Evolutionary conservation across 2,797 vertebrate species (phyloP).

Genomic region (Meda fulgida): DNA sequence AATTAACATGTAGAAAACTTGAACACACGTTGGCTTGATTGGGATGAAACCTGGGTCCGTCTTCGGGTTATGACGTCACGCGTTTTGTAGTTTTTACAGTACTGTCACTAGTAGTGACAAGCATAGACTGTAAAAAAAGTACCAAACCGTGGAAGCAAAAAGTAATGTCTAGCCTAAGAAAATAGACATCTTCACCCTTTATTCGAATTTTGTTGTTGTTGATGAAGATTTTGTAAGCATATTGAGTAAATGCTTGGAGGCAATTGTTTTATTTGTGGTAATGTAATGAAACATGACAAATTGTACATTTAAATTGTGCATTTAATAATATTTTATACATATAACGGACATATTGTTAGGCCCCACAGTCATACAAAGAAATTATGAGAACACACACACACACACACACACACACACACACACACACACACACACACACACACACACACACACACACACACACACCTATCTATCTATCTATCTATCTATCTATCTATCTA

Average conservation of each 20-base stretch:
- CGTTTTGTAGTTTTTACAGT: constrained; percentile 37
- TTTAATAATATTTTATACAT: too few relatives aligned
- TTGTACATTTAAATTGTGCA: not conserved
- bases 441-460: too few relatives aligned
- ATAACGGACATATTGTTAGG: too few relatives aligned
- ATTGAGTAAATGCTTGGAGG: not conserved
- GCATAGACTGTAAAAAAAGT: too few relatives aligned
- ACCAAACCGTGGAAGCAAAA: not conserved
- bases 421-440: too few relatives aligned
- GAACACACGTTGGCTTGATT: constrained; percentile 32
- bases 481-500: too few relatives aligned
- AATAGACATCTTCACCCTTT: not conserved
- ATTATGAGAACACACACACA: too few relatives aligned
- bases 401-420: too few relatives aligned
- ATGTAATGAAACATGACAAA: not conserved
- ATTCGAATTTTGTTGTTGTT: not conserved
- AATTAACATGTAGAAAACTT: constrained; percentile 14
- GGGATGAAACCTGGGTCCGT: constrained; percentile 62
- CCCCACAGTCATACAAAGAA: too few relatives aligned
- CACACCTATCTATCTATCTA: too few relatives aligned
- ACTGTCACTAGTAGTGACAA: too few relatives aligned
- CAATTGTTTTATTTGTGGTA: not conserved
- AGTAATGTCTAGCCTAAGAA: not conserved
- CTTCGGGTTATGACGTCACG: constrained; percentile 58
- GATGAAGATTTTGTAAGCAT: too few relatives aligned